Evolutionary conservation across 23 tunicate species (phyloP).

Genomic region (Halocynthia roretzi): DNA sequence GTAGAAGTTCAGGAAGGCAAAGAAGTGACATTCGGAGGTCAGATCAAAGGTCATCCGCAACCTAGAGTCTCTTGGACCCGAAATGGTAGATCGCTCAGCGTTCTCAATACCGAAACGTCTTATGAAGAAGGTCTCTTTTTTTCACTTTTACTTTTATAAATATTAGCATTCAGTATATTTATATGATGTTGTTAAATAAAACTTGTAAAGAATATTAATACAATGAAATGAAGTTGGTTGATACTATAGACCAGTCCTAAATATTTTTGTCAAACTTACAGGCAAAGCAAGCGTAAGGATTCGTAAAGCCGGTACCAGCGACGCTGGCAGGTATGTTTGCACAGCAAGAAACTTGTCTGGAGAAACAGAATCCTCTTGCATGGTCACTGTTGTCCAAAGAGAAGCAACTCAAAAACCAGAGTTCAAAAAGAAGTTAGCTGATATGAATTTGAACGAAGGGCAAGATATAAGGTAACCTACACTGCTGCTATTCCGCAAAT

Average conservation of each 20-base stretch:
- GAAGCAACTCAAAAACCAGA: slow-evolving; percentile 32
- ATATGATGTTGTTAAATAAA: neutral
- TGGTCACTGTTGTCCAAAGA: slow-evolving; percentile 27
- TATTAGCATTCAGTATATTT: neutral
- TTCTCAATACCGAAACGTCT: slow-evolving; percentile 85
- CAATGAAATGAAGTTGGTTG: neutral
- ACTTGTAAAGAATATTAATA: neutral
- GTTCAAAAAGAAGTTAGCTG: slow-evolving; percentile 40
- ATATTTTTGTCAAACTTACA: neutral
- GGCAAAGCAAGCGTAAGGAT: slow-evolving; percentile 81
- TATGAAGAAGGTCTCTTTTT: slow-evolving; percentile 67
- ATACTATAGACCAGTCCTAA: too few relatives aligned
- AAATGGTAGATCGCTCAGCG: slow-evolving; percentile 79
- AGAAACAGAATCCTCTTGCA: slow-evolving; percentile 65
- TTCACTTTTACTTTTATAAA: neutral
- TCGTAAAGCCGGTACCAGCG: slow-evolving; percentile 69
- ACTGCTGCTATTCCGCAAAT: neutral
- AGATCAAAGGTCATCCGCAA: slow-evolving; percentile 93
- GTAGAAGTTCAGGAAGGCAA: slow-evolving; percentile 59
- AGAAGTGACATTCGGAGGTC: slow-evolving; percentile 56
- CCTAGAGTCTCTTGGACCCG: slow-evolving; percentile 95
- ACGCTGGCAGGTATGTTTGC: slow-evolving; percentile 80
- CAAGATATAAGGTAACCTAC: slow-evolving; percentile 71
- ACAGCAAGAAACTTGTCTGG: slow-evolving; percentile 90
- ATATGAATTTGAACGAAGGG: slow-evolving; percentile 57